phyloP scores from a whole-genome alignment of 2,888 invertebrate genomes.

The Anoplius nigerrimus region DNA sequence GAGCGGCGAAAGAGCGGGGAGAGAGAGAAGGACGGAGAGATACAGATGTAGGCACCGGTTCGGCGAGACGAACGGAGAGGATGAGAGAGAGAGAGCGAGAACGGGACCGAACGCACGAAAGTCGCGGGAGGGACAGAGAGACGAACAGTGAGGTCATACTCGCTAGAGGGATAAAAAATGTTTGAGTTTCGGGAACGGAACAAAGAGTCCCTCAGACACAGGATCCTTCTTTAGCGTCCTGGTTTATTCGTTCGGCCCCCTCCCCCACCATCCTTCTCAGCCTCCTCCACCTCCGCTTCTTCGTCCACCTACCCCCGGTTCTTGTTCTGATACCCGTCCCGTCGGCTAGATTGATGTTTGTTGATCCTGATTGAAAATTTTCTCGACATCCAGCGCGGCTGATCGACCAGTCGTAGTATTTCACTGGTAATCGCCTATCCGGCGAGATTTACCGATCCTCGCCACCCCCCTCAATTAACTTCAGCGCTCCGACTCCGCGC shows the following conservation, averaged over 20 bases:
- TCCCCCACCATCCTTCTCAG: not conserved
- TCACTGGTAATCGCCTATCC: not conserved
- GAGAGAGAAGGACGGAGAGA: conserved; percentile 15
- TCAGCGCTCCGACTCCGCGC: not conserved
- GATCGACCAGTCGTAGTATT: not conserved
- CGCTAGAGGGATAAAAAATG: conserved; percentile 54
- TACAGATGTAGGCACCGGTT: not conserved
- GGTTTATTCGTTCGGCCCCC: conserved; percentile 40
- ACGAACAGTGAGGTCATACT: conserved; percentile 38
- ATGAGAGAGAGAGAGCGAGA: conserved; percentile 16
- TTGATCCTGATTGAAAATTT: no score
- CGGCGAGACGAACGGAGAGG: conserved; percentile 1
- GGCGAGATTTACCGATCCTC: conserved; percentile 34
- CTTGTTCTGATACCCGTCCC: not conserved
- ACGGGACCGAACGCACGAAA: conserved; percentile 23
- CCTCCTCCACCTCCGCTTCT: no score
- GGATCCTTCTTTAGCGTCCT: conserved; percentile 23
- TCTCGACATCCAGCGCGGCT: not conserved
- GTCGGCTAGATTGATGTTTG: not conserved
- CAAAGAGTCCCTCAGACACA: conserved; percentile 53
- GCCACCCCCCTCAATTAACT: no score
- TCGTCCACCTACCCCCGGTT: no score
- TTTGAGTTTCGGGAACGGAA: conserved; percentile 61
- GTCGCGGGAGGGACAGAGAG: conserved; percentile 53
- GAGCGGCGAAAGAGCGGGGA: conserved; percentile 17